Base-by-base conservation (phyloP, 2,888 invertebrate species). In the Escarpia spicata region DNA sequence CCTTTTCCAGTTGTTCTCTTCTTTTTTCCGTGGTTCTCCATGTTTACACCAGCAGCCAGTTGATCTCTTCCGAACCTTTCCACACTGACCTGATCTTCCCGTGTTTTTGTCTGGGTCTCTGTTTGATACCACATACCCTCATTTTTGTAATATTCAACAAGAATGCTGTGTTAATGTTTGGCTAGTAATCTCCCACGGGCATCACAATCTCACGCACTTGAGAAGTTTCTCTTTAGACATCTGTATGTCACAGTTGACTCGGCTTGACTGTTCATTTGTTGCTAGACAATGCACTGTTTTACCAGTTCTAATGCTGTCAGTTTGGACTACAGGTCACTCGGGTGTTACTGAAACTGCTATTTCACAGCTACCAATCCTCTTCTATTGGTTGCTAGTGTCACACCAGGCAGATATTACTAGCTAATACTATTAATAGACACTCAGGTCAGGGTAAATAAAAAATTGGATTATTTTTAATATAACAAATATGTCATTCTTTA, bases 131-230 rank as follows among this genome's bases (percentile, higher is more conserved):
- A 12, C 52, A 10, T 45, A 90, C 60, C 92, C 44, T 43, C 92
- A 91, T 43, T 92, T 94, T 92, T 92, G 90, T 1, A 93, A 91
- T 58, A 93, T 93, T 12, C 26, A 43, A 12, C 12, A 19, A 12
- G 43, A 9, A n/a, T 37, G 8, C 37, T 2, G 19, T 45, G 45
- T 26, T 91, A 10, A 31, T 19, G 19, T 2, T 92, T 75, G 89
- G 75, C 26, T 37, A 37, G 37, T 37, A 37, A 37, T 37, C 37
- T 37, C 37, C 37, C 37, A 37, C 37, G 37, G 37, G 37, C 0
- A 1, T 37, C 37, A 1, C 37, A 37, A 37, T 37, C 37, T 37
- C 37, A 37, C 37, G 1, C 37, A 37, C 37, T 37, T 37, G 37
- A 37, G 37, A 37, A 37, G 37, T 37, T 37, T 37, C 37, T 12